These are phyloP conservation scores for Drosophila peninsularis DNA, from an alignment of 2,888 invertebrate genomes.

Conservation along the genomic window DNA sequence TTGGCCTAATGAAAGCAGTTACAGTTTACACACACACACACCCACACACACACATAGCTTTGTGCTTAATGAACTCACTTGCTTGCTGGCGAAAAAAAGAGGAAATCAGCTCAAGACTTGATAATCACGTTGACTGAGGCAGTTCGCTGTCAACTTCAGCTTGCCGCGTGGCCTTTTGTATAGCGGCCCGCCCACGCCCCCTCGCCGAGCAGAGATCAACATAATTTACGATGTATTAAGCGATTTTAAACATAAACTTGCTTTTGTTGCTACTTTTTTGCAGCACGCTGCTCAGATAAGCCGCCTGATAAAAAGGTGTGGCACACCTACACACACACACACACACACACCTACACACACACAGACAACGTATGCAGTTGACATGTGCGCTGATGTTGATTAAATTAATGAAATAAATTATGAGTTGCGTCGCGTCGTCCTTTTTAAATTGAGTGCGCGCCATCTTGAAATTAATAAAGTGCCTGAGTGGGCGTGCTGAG, in stretches of 20 bases:
- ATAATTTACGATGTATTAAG: slow-evolving; percentile 80
- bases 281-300: slow-evolving; percentile 39
- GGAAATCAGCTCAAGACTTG: slow-evolving; percentile 37
- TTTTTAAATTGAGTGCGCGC: slow-evolving; percentile 76
- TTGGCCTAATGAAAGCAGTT: slow-evolving; percentile 75
- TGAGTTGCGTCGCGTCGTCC: slow-evolving; percentile 53
- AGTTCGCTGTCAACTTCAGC: slow-evolving; percentile 46
- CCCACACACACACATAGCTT: slow-evolving; percentile 6
- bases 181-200: neutral
- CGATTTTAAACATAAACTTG: slow-evolving; percentile 73
- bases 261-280: slow-evolving; percentile 46
- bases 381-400: slow-evolving; percentile 78
- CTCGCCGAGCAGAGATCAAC: slow-evolving; percentile 40
- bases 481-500: slow-evolving; percentile 22
- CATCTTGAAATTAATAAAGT: slow-evolving; percentile 80
- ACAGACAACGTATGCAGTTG: slow-evolving; percentile 61
- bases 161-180: slow-evolving; percentile 19
- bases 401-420: slow-evolving; percentile 81
- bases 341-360: neutral
- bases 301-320: slow-evolving; percentile 60
- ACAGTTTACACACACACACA: slow-evolving; percentile 47
- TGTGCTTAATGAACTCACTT: slow-evolving; percentile 54
- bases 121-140: slow-evolving; percentile 49
- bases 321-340: slow-evolving; percentile 36
- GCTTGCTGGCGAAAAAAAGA: slow-evolving; percentile 19